A percentile compares a stretch with the other conserved stretches of the same genome.
Conservation (phyloP, 2,888 invertebrate species). For the Eremobia ochroleuca region DNA sequence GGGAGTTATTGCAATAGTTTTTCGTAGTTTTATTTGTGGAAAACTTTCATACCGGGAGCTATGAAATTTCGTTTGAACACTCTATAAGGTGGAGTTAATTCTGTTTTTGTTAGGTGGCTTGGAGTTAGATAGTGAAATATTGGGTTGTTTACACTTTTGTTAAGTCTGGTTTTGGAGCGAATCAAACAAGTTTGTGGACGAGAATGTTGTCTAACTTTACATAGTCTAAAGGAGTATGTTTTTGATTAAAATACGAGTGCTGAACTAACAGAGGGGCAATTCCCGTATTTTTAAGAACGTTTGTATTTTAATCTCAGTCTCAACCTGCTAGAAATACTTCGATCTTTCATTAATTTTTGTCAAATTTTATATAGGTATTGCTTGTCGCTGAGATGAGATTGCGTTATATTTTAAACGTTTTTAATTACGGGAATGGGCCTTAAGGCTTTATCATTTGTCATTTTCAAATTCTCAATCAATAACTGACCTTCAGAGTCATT, state of each 20-base stretch:
- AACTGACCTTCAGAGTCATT: background rate
- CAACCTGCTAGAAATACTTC: background rate
- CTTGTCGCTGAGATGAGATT: background rate
- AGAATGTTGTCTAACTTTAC: background rate
- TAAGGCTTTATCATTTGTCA: background rate
- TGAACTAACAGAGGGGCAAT: background rate
- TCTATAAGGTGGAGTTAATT: conserved; percentile 18
- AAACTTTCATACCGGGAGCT: conserved; percentile 38
- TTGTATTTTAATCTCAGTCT: background rate
- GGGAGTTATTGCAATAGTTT: conserved; percentile 66
- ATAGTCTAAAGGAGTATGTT: too few relatives aligned
- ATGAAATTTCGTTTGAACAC: conserved; percentile 45
- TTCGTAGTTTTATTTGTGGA: conserved; percentile 55
- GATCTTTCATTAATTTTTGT: background rate
- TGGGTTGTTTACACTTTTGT: background rate
- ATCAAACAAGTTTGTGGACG: background rate
- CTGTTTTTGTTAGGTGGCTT: conserved; percentile 21
- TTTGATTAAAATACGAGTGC: background rate
- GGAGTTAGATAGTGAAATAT: background rate
- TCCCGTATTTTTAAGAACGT: background rate
- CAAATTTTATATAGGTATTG: background rate
- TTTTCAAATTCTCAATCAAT: background rate
- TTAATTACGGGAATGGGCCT: background rate
- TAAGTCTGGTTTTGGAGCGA: background rate
- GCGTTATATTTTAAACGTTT: background rate